Conservation (phyloP, 2,888 invertebrate genomes). For the Parnassius mnemosyne region DNA sequence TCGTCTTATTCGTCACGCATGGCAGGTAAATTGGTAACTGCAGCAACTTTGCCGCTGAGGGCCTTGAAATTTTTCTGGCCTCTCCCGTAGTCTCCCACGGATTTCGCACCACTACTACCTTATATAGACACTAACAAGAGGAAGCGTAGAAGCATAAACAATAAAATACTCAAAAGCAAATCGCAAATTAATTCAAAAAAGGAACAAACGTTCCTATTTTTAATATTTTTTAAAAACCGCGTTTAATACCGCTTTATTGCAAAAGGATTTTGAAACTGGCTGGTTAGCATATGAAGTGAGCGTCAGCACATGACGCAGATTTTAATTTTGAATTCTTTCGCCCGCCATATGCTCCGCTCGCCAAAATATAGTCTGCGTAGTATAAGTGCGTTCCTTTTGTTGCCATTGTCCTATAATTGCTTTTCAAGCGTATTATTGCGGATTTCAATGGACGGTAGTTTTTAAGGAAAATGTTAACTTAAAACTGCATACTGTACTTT, state of each 20-base stretch:
- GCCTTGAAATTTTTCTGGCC: too few relatives aligned
- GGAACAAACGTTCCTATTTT: conserved; percentile 4
- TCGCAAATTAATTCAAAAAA: conserved; percentile 21
- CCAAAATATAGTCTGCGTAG: conserved; percentile 37
- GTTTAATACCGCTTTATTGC: conserved; percentile 25
- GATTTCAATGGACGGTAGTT: not conserved
- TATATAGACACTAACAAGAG: too few relatives aligned
- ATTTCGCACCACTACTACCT: too few relatives aligned
- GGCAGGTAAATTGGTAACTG: too few relatives aligned
- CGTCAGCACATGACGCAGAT: conserved; percentile 33
- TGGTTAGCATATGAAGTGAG: conserved; percentile 27
- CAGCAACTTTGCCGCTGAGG: too few relatives aligned
- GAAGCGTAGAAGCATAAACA: too few relatives aligned
- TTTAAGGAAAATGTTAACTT: not conserved
- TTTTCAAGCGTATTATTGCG: conserved; percentile 20
- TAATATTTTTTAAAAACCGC: conserved; percentile 13
- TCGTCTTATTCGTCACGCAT: too few relatives aligned
- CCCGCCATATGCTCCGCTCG: conserved; percentile 39
- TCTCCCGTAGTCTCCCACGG: too few relatives aligned
- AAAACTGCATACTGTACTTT: too few relatives aligned
- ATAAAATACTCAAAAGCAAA: not conserved
- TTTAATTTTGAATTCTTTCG: conserved; percentile 44
- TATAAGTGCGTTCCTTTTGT: conserved; percentile 12
- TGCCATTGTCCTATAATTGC: conserved; percentile 24
- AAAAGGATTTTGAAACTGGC: conserved; percentile 24